Conservation (phyloP, 2,888 invertebrate species). For the Limnephilus lunatus region DNA sequence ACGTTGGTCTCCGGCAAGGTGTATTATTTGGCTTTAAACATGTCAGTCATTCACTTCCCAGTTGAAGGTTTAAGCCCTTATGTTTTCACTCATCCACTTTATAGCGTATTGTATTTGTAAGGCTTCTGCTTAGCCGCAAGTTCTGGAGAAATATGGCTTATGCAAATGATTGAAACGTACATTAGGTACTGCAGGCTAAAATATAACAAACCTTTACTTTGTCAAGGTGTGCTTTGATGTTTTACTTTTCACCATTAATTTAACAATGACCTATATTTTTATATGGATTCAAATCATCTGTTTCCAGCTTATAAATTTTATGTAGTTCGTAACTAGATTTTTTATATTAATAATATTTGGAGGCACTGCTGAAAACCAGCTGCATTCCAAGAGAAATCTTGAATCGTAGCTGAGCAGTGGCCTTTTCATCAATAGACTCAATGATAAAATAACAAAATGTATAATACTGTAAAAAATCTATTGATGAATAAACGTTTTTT, state of each 20-base stretch:
- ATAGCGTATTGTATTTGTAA: not conserved
- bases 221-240: too few species aligned
- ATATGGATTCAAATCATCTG: not conserved
- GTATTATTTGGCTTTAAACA: conserved; percentile 3
- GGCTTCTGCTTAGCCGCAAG: not conserved
- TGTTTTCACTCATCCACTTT: not conserved
- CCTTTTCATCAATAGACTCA: too few species aligned
- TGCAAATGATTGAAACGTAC: not conserved
- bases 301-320: not conserved
- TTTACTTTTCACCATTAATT: not conserved
- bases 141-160: not conserved
- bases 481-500: too few species aligned
- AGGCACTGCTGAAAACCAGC: too few species aligned
- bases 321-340: too few species aligned
- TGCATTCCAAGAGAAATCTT: too few species aligned
- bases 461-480: too few species aligned
- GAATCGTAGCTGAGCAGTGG: too few species aligned
- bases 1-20: not conserved
- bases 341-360: too few species aligned
- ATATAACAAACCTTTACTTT: not conserved
- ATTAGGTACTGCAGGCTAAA: not conserved
- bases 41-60: not conserved
- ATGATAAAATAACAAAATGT: too few species aligned
- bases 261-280: not conserved
- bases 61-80: not conserved